Base-by-base conservation (phyloP, 2,888 invertebrate species). In the Eremobia ochroleuca region DNA sequence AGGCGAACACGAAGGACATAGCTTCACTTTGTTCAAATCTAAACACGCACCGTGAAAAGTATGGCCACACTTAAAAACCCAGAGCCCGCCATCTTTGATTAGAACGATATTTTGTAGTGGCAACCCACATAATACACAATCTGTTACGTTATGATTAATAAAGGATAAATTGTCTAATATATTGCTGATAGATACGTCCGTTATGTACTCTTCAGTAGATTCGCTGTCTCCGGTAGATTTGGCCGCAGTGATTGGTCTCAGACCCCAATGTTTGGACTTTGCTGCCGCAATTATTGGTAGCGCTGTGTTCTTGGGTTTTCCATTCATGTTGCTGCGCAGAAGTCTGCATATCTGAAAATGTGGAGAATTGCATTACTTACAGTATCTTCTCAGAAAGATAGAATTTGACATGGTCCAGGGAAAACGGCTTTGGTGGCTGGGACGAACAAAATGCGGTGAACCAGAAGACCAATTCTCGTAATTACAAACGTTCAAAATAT, bases 41-140 rank as follows among this genome's bases (percentile, higher is more conserved):
- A 97, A 95, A 91, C 97, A 97, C 9, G 97, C 97, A 0, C 97
- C 97, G 72, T 98, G 98, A 91, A 97, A 97, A 74, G 97, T 97
- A 89, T 98, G 97, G 67, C 97, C 97, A 90, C 98, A 98, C 74
- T 96, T 96, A 91, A 97, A 97, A 68, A 97, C 97, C 94, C 97
- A 97, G 4, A 98, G 91, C 25, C 97, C 97, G 88, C 97, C 97
- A 92, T 97, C 97, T 90, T 97, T 95, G 46, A 98, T 95, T 65
- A 98, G 90, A 70, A 97, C 96, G 73, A 97, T 96, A 82, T 97
- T 97, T 86, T 97, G 95, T 64, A 98, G 93, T 77, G 97, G 97
- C 89, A 98, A 90, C 70, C 97, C 97, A 88, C 98, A 98, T 2
- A 97, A 95, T 0, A 94, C 92, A 85, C 97, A 97, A 79, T 97